These are phyloP conservation scores for Halcyon chelicuti DNA, from an alignment of 2,797 vertebrate genomes.

Conservation along the genomic window DNA sequence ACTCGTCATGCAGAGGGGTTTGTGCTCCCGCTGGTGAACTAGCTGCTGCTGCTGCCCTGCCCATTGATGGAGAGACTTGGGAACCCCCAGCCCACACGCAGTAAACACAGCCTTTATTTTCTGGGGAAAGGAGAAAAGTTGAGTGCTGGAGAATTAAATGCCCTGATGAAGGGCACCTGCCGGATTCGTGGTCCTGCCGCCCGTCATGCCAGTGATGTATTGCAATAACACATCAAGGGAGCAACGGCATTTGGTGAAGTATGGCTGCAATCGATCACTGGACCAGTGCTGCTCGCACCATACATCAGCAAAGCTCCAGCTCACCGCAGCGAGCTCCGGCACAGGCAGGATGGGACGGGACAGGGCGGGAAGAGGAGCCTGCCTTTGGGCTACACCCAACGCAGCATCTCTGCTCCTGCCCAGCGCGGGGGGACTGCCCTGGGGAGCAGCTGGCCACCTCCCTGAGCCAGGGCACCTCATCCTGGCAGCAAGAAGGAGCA, in stretches of 20 bases:
- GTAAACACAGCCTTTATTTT: slow-evolving; percentile 28
- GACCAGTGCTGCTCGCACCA: not conserved
- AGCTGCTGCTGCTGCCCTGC: not conserved
- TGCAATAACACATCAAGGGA: slow-evolving; percentile 25
- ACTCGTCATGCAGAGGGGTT: not conserved
- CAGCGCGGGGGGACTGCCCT: rapidly evolving
- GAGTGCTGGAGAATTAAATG: slow-evolving; percentile 56
- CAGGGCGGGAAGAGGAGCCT: not conserved
- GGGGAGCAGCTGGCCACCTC: not conserved
- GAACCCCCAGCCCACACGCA: not conserved
- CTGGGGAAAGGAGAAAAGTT: not conserved
- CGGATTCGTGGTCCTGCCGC: not conserved
- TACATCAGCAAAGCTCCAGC: not conserved
- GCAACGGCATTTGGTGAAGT: not conserved
- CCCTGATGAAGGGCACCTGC: slow-evolving; percentile 57
- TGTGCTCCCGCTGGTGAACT: not conserved
- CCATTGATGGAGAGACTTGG: not conserved
- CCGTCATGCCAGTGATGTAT: not conserved
- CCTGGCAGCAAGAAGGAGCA: not conserved
- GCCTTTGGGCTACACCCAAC: not conserved
- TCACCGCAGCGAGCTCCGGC: rapidly evolving
- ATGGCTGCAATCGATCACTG: slow-evolving; percentile 21
- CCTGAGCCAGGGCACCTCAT: not conserved
- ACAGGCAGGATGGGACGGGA: rapidly evolving
- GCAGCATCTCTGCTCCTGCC: too few species aligned